These are phyloP conservation scores for Zosterops japonicus DNA, from an alignment of 2,113 vertebrate genomes.

Conservation along the genomic window DNA sequence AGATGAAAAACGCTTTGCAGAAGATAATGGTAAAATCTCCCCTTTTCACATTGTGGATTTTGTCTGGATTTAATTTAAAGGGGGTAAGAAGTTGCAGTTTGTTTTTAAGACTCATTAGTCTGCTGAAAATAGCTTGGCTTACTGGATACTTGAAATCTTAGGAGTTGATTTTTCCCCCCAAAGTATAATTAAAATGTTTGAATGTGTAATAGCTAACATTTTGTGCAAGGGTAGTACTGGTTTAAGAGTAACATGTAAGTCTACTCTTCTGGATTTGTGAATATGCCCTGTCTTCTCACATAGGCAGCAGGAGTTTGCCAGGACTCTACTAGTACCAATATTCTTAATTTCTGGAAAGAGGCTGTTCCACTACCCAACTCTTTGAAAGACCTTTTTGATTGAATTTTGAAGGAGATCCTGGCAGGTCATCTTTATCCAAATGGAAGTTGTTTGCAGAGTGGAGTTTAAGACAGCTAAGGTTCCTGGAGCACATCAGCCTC, in stretches of 20 bases:
- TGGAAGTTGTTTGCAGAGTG: not conserved
- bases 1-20: constrained; percentile 77
- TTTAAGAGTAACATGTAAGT: not conserved
- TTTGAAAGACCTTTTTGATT: not conserved
- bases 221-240: not conserved
- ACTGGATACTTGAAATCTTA: not conserved
- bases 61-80: constrained; percentile 65
- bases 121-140: constrained; percentile 13
- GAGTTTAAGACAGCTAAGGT: not conserved
- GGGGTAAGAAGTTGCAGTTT: constrained; percentile 45
- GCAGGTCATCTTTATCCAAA: not conserved
- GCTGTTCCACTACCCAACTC: not conserved
- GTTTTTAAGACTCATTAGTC: constrained; percentile 42
- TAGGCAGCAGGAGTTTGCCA: not conserved
- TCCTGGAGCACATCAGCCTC: not conserved
- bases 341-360: not conserved
- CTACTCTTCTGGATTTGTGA: not conserved
- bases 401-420: not conserved
- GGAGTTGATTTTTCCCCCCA: not conserved
- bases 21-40: constrained; percentile 87
- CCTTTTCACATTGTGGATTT: constrained; percentile 62
- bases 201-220: not conserved
- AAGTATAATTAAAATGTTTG: not conserved
- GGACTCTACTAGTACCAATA: not conserved
- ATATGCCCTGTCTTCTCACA: not conserved